A percentile compares a stretch with the other conserved stretches of the same genome.
These are phyloP conservation scores for Chymomyza fuscimana DNA, from an alignment of 2,888 invertebrate genomes.

Conservation along the genomic window DNA sequence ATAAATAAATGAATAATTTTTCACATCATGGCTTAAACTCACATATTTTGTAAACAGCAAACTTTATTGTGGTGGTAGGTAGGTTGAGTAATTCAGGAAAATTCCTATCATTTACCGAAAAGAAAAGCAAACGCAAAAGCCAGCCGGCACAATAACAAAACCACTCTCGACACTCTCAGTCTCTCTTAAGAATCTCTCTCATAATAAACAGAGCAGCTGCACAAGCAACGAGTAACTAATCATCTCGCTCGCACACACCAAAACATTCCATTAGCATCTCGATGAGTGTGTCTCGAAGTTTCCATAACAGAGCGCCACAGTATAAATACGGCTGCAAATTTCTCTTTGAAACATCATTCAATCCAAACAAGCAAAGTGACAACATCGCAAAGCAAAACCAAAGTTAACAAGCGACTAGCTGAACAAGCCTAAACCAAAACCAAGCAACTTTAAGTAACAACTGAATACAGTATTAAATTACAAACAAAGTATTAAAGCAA, in stretches of 20 bases:
- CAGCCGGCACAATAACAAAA: too few species aligned
- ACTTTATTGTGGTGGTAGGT: too few species aligned
- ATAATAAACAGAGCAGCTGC: background rate
- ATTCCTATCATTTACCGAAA: too few species aligned
- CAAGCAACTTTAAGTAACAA: background rate
- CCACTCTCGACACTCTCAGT: background rate
- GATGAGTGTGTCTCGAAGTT: conserved; percentile 48
- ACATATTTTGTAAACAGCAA: too few species aligned
- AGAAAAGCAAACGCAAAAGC: too few species aligned
- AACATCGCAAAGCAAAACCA: conserved; percentile 37
- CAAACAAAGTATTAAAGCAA: conserved; percentile 5
- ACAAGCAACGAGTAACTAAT: background rate
- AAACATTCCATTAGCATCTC: conserved; percentile 28
- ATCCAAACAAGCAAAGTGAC: conserved; percentile 54
- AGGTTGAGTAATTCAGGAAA: too few species aligned
- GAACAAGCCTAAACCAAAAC: conserved; percentile 37
- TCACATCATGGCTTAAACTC: too few species aligned
- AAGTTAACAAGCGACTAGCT: conserved; percentile 42
- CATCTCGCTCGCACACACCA: conserved; percentile 20
- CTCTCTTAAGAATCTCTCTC: background rate
- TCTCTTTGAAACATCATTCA: conserved; percentile 46
- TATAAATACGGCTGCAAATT: conserved; percentile 54
- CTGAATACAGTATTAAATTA: conserved; percentile 1
- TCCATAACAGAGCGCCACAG: conserved; percentile 40
- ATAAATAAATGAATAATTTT: too few species aligned